Evolutionary conservation across 23 tunicate species (phyloP), one percentile per base, ranked within the genome.

Genomic region (Halocynthia aurantium): DNA sequence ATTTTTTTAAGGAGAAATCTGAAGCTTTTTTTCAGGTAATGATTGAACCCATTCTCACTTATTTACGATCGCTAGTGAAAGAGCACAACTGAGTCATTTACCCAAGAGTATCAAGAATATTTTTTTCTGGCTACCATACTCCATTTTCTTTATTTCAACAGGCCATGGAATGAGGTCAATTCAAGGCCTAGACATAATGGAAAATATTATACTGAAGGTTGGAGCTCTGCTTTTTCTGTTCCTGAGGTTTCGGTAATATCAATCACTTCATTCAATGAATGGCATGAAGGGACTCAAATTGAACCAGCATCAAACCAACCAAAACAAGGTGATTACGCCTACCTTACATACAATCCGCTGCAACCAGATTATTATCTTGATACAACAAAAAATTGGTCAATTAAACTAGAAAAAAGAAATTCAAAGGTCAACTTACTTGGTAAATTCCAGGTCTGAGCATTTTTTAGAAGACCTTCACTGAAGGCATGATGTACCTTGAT

Each of bases 271-370:
- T 93, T 93, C 76, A 93, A 93, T 64, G 98, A 93, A 61, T 93
- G 98, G 98, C 98, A 93, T 61, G 98, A 93, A 75, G 98, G 98
- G 11, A 93, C 93, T 8, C 98, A 93, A 80, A 93, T 93, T 50
- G 98, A 93, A 63, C 98, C 98, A 8, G 98, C 98, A 8, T 58
- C 22, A 5, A 80, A 82, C 51, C 57, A 55, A 55, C 50, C 50
- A 6, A 67, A 49, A 18, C 62, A 55, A 15, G 95, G 88, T 10
- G 50, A 50, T 17, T 84, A 68, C 65, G 52, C 22, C 8, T 90
- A 90, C 61, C 18, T 71, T 22, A 76, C 65, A 22, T 90, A 90
- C 69, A 89, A 69, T 13, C 56, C 78, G 9, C 7, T 76, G 13
- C 67, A 72, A 52, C 96, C 96, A 11, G 83, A 90, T 61, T 54